Base-by-base conservation (phyloP, 1,140 invertebrate genomes). In the Drosophila rhopaloa region DNA sequence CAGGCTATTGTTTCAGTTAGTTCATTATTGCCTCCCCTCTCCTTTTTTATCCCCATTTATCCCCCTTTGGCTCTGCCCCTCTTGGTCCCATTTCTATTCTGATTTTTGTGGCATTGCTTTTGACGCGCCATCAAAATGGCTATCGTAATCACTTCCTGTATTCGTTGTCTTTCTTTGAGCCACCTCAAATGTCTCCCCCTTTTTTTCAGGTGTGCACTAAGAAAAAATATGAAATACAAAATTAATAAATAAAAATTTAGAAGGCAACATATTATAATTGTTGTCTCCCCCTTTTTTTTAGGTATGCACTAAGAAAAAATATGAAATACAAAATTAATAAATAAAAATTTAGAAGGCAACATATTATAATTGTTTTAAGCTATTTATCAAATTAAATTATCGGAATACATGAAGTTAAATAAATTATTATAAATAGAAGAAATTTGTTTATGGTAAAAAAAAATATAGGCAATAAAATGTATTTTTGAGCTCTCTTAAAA, bases 131-230 rank as follows among this genome's bases (percentile, higher is more conserved):
- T 79, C 76, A 89, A 88, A 88, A 89, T 88, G 84, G 77, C 61
- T 72, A 72, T 80, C 76, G 80, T 89, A 89, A 89, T 89, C 84
- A 88, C 84, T 88, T 88, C 84, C 83, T 71, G 72, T 63, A 44
- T 38, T 54, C 24, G 47, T 51, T 38, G 38, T 37, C 62, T 38
- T 53, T 37, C n/a, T 37, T 14, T 40, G 14, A 43, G 38, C 24
- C 47, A 68, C 63, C 63, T 48, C 51, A 27, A 11, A 57, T 9
- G 5, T 19, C 16, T 1, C 5, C 37, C 7, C 19, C 5, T 19
- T 32, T 14, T 27, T 37, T 29, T n/a, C n/a, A 38, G 5, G 27
- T 14, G 2, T 11, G 9, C 58, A 63, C 29, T 32, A 0, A 7
- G 8, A 27, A 19, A 43, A 35, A 62, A 40, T 19, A 11, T 6